A percentile compares a stretch with the other conserved stretches of the same genome.
These are phyloP conservation scores for Xenops minutus DNA, from an alignment of 2,797 vertebrate species.

Conservation along the genomic window DNA sequence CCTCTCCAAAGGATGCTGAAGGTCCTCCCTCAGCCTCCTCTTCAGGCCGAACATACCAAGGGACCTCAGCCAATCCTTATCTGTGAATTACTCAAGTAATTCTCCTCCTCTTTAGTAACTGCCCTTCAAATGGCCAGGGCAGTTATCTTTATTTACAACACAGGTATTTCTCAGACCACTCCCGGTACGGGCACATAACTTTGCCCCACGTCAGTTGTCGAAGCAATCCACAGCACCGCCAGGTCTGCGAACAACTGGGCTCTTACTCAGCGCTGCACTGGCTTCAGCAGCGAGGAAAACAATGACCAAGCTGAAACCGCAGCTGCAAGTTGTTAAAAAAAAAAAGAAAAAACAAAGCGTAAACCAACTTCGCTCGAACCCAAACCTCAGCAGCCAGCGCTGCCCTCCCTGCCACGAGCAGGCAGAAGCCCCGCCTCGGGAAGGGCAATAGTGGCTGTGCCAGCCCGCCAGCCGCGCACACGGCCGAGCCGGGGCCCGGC, in stretches of 20 bases:
- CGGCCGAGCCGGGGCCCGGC: not conserved
- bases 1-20: not conserved
- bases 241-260: accelerated
- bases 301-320: not conserved
- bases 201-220: accelerated
- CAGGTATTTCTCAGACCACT: not conserved
- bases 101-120: not conserved
- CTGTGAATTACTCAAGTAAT: not conserved
- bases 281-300: not conserved
- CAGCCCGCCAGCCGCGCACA: not conserved
- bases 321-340: not conserved
- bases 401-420: not conserved
- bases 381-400: not conserved
- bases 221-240: not conserved
- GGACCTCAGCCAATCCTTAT: not conserved
- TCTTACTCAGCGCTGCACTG: not conserved
- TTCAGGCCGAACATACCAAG: not conserved
- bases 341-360: not conserved
- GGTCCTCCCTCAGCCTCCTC: not conserved
- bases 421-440: constrained; percentile 28
- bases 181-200: not conserved
- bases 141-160: not conserved
- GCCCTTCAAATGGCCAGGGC: not conserved
- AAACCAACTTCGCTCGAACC: not conserved
- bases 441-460: not conserved